phyloP scores from a whole-genome alignment of 2,888 invertebrate genomes.

The Heterodera filipjevi region DNA sequence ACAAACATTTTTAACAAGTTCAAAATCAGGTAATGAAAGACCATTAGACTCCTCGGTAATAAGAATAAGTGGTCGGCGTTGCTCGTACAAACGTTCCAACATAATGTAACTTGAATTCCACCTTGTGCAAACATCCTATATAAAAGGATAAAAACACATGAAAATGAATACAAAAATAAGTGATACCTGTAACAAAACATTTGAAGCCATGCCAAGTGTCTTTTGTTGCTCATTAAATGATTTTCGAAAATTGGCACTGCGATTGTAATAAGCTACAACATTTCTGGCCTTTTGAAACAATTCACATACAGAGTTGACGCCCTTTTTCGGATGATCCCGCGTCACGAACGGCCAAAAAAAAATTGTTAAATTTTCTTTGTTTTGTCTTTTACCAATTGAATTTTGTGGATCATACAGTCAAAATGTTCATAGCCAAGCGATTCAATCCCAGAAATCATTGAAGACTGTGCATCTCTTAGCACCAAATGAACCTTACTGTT shows the following conservation, averaged over 20 bases:
- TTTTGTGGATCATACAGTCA: background rate
- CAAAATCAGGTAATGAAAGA: slow-evolving; percentile 1
- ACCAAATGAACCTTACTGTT: too few species aligned
- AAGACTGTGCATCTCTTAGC: background rate
- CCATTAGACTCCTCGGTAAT: background rate
- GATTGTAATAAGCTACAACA: background rate
- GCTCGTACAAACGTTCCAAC: background rate
- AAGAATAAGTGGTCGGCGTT: background rate
- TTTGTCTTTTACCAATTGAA: background rate
- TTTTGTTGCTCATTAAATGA: background rate
- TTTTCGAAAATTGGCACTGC: background rate
- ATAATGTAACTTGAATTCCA: background rate
- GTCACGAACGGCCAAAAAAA: background rate
- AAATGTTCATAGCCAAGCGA: background rate
- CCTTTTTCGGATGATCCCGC: background rate
- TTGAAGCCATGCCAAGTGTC: background rate
- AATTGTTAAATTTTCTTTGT: background rate
- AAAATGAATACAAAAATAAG: background rate
- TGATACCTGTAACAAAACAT: background rate
- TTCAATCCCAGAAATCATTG: background rate
- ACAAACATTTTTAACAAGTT: background rate
- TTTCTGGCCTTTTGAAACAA: background rate
- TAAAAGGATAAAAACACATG: background rate
- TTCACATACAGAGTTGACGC: background rate
- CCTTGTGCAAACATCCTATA: background rate